These are phyloP conservation scores for Sepiola atlantica DNA, from an alignment of 2,888 invertebrate genomes.

Conservation along the genomic window DNA sequence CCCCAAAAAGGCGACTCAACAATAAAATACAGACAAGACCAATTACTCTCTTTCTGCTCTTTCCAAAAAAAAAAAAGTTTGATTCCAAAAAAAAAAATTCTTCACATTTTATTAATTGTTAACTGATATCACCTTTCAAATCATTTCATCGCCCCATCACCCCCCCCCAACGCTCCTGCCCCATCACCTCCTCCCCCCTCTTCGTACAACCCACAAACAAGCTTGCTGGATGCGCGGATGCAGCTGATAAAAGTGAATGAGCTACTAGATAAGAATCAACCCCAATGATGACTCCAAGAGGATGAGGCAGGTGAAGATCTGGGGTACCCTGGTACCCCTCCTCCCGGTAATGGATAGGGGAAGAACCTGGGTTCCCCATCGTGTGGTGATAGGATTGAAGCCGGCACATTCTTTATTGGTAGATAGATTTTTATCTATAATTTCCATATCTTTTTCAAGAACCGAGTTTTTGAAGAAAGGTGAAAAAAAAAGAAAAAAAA, in stretches of 20 bases:
- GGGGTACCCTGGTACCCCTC: neutral
- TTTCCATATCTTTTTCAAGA: neutral
- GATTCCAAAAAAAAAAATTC: neutral
- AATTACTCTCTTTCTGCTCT: neutral
- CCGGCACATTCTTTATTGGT: neutral
- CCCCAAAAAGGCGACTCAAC: too few relatives aligned
- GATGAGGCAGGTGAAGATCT: neutral
- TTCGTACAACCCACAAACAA: neutral
- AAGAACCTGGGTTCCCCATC: neutral
- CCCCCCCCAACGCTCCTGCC: too few relatives aligned
- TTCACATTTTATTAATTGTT: neutral
- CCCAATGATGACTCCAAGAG: neutral
- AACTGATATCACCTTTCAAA: neutral
- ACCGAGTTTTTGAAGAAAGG: neutral
- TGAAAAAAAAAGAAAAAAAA: neutral
- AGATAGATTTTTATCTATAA: conserved; percentile 32
- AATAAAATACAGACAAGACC: neutral
- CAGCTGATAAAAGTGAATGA: neutral
- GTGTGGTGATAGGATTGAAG: neutral
- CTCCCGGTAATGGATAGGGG: neutral
- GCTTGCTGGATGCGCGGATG: neutral
- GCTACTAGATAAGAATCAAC: neutral
- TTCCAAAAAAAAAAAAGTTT: neutral
- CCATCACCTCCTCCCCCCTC: neutral
- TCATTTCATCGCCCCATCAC: neutral